These are phyloP conservation scores for Pteropus alecto DNA, from an alignment of 2,113 vertebrate species.

Conservation along the genomic window DNA sequence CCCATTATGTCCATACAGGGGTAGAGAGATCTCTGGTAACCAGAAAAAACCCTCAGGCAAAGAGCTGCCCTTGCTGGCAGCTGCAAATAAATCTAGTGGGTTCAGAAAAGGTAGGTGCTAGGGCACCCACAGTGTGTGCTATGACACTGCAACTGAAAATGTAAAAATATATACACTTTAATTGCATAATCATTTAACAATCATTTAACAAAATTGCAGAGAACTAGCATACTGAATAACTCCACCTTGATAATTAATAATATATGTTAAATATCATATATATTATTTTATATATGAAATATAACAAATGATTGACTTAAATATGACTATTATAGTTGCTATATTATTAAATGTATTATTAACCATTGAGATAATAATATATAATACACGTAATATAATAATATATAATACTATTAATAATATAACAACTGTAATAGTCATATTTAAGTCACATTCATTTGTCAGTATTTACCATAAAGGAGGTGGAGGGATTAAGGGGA, in stretches of 20 bases:
- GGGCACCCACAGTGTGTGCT: neutral
- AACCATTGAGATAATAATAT: too few relatives aligned
- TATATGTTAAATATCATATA: neutral
- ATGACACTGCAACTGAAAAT: neutral
- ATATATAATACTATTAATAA: neutral
- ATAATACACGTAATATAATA: too few relatives aligned
- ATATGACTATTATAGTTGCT: too few relatives aligned
- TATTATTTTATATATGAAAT: too few relatives aligned
- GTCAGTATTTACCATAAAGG: neutral
- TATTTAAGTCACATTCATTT: neutral
- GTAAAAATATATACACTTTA: neutral
- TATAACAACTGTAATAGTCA: neutral
- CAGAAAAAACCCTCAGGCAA: neutral
- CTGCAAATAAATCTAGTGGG: neutral
- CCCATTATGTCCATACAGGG: neutral
- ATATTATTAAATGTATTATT: too few relatives aligned
- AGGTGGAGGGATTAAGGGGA: rapidly evolving
- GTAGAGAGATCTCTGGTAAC: neutral
- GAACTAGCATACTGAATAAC: neutral
- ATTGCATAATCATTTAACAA: neutral
- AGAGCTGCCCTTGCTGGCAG: neutral
- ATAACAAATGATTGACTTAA: too few relatives aligned
- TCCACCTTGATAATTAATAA: neutral
- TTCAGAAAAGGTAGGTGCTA: neutral
- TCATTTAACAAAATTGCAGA: neutral